Conservation (phyloP, 2,888 invertebrate genomes). For the Dioctria rufipes region DNA sequence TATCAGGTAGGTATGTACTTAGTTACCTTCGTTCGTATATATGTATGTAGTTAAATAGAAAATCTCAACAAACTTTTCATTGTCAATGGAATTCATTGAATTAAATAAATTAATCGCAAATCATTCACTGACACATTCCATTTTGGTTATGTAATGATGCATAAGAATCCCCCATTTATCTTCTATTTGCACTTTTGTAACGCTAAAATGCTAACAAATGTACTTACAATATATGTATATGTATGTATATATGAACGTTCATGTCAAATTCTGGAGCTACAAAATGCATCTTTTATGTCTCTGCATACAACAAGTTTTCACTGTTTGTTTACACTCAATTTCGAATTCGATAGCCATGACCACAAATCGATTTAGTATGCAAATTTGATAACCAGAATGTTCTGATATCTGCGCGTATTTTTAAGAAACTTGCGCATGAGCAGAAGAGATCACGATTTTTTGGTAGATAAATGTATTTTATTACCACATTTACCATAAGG, state of each 20-base stretch:
- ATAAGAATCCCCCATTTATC: background rate
- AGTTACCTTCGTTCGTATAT: too few species aligned
- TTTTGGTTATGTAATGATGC: background rate
- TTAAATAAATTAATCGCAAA: background rate
- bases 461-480: background rate
- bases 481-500: slow-evolving; percentile 4
- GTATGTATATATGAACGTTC: background rate
- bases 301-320: background rate
- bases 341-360: slow-evolving; percentile 23
- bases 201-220: background rate
- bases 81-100: background rate
- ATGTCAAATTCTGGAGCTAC: background rate
- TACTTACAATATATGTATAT: too few species aligned
- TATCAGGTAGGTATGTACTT: too few species aligned
- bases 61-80: background rate
- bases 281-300: background rate
- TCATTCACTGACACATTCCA: background rate
- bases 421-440: background rate
- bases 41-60: too few species aligned
- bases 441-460: background rate
- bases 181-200: background rate
- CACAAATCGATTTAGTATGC: slow-evolving; percentile 33
- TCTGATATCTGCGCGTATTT: background rate
- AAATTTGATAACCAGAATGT: slow-evolving; percentile 21
- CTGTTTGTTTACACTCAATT: background rate